These are phyloP conservation scores for Protobothrops mucrosquamatus DNA, from an alignment of 2,113 vertebrate genomes.

Conservation along the genomic window DNA sequence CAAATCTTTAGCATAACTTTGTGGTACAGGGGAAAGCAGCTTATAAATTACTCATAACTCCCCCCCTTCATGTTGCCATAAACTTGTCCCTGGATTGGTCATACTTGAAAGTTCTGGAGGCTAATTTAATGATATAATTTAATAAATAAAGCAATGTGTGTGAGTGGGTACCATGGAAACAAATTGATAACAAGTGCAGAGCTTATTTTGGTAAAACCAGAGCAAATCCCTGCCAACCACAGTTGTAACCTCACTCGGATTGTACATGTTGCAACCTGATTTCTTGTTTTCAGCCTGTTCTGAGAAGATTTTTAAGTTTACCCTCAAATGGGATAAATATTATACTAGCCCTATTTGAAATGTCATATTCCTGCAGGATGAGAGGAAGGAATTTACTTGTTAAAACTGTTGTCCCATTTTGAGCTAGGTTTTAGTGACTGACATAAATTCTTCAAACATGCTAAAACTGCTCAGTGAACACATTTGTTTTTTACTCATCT, in stretches of 20 bases:
- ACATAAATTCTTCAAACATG: neutral
- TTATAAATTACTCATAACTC: neutral
- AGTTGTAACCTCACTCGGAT: neutral
- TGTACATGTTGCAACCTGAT: neutral
- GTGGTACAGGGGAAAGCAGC: neutral
- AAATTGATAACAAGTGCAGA: neutral
- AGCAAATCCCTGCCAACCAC: neutral
- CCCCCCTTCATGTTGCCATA: neutral
- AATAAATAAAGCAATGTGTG: neutral
- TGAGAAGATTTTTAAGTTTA: neutral
- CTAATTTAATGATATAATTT: neutral
- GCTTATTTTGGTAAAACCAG: conserved; percentile 1
- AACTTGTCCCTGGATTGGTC: neutral
- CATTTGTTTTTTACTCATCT: neutral
- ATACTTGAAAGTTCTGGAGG: neutral
- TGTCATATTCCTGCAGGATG: neutral
- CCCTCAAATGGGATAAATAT: neutral
- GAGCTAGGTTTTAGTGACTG: neutral
- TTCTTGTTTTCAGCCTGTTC: neutral
- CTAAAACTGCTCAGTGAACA: neutral
- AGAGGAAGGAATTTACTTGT: neutral
- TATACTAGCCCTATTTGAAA: neutral
- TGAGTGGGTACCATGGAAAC: neutral
- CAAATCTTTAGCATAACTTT: neutral
- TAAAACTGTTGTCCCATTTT: neutral